A percentile compares a stretch with the other conserved stretches of the same genome.
phyloP scores from a whole-genome alignment of 2,797 vertebrate genomes.

The Ctenopoma kingsleyae region DNA sequence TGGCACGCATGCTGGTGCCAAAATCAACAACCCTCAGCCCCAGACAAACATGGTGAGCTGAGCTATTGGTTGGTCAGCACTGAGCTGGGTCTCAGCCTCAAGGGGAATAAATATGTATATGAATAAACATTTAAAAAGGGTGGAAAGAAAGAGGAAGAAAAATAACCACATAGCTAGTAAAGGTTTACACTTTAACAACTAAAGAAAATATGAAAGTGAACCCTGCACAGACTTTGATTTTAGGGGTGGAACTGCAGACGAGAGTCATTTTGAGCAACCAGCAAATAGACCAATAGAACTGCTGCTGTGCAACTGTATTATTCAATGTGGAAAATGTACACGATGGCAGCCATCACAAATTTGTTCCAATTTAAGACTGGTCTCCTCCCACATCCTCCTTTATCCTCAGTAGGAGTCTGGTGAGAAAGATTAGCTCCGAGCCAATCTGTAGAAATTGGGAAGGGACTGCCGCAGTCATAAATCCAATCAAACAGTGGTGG shows the following conservation, averaged over 20 bases:
- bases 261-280: slow-evolving; percentile 30
- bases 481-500: slow-evolving; percentile 75
- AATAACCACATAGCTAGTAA: slow-evolving; percentile 33
- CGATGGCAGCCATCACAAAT: slow-evolving; percentile 65
- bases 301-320: slow-evolving; percentile 41
- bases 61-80: slow-evolving; percentile 67
- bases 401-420: slow-evolving; percentile 70
- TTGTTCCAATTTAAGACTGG: slow-evolving; percentile 73
- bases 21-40: slow-evolving; percentile 69
- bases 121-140: slow-evolving; percentile 62
- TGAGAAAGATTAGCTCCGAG: slow-evolving; percentile 73
- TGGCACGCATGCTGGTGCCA: slow-evolving; percentile 58
- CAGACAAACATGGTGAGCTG: slow-evolving; percentile 60
- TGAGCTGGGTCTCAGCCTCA: slow-evolving; percentile 34
- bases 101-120: slow-evolving; percentile 26
- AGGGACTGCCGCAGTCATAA: slow-evolving; percentile 74
- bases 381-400: slow-evolving; percentile 72
- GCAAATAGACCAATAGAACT: slow-evolving; percentile 30
- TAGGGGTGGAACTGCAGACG: slow-evolving; percentile 21
- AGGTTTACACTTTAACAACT: slow-evolving; percentile 32
- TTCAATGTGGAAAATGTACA: slow-evolving; percentile 48
- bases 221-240: slow-evolving; percentile 32
- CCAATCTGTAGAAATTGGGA: slow-evolving; percentile 75
- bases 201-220: slow-evolving; percentile 48
- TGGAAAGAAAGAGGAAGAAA: slow-evolving; percentile 15